Base-by-base conservation (phyloP, 2,113 vertebrate species). In the Sinosuthora webbiana region DNA sequence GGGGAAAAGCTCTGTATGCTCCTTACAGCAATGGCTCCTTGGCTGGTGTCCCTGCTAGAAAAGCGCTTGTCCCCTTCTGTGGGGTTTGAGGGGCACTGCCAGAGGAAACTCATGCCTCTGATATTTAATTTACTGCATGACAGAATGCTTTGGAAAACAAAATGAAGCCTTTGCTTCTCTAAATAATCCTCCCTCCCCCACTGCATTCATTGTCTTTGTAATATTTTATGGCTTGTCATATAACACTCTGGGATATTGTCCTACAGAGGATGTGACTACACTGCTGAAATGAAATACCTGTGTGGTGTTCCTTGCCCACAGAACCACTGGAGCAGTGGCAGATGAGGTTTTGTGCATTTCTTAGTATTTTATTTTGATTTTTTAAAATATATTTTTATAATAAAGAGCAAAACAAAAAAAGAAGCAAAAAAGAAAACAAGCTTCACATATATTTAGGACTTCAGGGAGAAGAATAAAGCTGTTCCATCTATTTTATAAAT, bases 401-500 rank as follows among this genome's bases (percentile, higher is more conserved):
- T 73, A 74, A 95, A 91, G 87, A 85, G 8, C 0, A 15, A 19
- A 50, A 80, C 37, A 33, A 59, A 41, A 42, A 27, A 52, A 35
- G 3, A 39, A 35, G 5, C 27, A 8, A 93, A 71, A 71, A 65
- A 78, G 31, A 94, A 96, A 95, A 88, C 71, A 89, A 62, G n/a
- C 56, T 50, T 89, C 83, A 55, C 76, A 95, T 67, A 94, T 88
- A 97, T 95, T 96, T 95, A 96, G 63, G 94, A 45, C 68, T 90
- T 90, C 64, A 74, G 76, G 65, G 65, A 93, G 30, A 83, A 93
- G 65, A 93, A 84, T 79, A 92, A 78, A 95, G 53, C 57, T 63
- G 81, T 80, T 91, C 55, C 52, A 94, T 97, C 75, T 91, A 68
- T 87, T 97, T 97, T 91, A 94, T 62, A 97, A 95, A 96, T 96